Evolutionary conservation across 2,113 vertebrate species (phyloP).

Genomic region (Smithornis capensis): DNA sequence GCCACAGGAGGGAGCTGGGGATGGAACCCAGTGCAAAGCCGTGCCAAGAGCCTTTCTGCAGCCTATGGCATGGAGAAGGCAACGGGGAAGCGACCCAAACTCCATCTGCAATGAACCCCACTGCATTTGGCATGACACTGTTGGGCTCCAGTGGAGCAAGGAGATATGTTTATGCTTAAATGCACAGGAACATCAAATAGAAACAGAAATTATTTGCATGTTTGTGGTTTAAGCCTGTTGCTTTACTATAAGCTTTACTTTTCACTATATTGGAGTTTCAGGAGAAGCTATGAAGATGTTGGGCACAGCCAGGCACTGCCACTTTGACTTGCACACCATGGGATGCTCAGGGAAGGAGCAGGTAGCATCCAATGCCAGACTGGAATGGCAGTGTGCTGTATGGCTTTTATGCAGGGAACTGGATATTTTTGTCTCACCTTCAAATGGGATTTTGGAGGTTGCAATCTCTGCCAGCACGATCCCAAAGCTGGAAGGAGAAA

Average conservation of each 20-base stretch:
- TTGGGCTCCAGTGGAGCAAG: not conserved
- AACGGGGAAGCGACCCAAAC: not conserved
- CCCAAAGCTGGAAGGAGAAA: conserved; percentile 81
- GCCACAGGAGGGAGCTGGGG: not conserved
- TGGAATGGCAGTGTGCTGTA: fast-evolving
- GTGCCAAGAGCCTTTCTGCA: not conserved
- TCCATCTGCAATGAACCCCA: not conserved
- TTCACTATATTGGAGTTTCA: not conserved
- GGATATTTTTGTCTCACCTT: conserved; percentile 68
- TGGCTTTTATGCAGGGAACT: not conserved
- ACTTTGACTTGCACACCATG: fast-evolving
- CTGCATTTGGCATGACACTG: fast-evolving
- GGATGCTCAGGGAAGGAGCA: not conserved
- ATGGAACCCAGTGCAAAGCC: not conserved
- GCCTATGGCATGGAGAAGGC: not conserved
- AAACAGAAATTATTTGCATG: not conserved
- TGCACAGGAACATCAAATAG: not conserved
- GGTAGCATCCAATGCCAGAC: not conserved
- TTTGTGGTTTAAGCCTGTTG: not conserved
- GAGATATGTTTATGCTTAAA: not conserved
- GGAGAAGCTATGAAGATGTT: not conserved
- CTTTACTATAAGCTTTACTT: not conserved
- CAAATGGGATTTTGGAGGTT: conserved; percentile 79
- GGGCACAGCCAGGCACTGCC: not conserved
- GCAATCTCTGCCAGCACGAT: conserved; percentile 88